Conservation (phyloP, 2,113 vertebrate genomes). For the Daubentonia madagascariensis region DNA sequence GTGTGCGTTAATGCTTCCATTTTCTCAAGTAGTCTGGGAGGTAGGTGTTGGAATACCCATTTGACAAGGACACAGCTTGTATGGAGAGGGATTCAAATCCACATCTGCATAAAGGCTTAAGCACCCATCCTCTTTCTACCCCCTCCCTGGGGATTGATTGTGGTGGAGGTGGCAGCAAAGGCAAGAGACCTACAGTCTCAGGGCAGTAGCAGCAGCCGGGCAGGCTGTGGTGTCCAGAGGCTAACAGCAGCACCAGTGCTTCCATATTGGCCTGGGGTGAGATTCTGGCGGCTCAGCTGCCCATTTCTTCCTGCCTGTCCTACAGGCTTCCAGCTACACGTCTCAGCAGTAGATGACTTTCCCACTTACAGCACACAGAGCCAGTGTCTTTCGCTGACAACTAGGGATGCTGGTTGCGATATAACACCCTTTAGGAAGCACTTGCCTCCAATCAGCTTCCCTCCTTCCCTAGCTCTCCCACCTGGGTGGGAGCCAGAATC, state of each 20-base stretch:
- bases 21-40: neutral
- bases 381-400: neutral
- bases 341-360: neutral
- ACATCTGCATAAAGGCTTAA: neutral
- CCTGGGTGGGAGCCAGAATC: neutral
- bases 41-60: neutral
- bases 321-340: neutral
- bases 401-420: neutral
- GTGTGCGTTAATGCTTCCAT: neutral
- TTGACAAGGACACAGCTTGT: neutral
- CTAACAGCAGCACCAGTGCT: accelerated
- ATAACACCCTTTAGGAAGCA: neutral
- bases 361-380: neutral
- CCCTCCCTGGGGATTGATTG: neutral
- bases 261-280: neutral
- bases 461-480: neutral
- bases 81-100: neutral
- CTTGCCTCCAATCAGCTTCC: neutral
- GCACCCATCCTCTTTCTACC: neutral
- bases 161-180: neutral
- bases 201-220: neutral
- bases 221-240: neutral
- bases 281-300: neutral
- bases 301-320: neutral
- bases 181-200: accelerated